A percentile compares a stretch with the other conserved stretches of the same genome.
These are phyloP conservation scores for Herpetotheres cachinnans DNA, from an alignment of 2,113 vertebrate species.

Conservation along the genomic window DNA sequence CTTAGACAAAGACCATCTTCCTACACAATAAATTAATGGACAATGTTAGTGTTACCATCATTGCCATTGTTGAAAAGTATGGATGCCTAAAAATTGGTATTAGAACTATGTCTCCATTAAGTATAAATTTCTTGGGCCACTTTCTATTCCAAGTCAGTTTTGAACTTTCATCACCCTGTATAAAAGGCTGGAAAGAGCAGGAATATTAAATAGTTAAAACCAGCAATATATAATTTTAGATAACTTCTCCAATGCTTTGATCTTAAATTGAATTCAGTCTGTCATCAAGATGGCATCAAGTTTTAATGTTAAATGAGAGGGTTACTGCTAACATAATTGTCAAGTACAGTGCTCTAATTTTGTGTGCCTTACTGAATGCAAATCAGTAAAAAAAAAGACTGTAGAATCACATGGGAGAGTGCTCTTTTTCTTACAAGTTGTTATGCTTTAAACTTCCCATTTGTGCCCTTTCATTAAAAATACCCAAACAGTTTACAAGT, in stretches of 20 bases:
- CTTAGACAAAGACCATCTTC: neutral
- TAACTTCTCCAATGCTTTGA: constrained; percentile 40
- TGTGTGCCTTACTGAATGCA: constrained; percentile 1
- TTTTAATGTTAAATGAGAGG: constrained; percentile 27
- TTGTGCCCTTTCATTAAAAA: neutral
- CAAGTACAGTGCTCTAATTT: neutral
- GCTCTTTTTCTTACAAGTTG: neutral
- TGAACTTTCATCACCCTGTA: neutral
- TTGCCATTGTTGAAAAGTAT: neutral
- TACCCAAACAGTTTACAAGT: neutral
- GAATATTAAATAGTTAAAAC: constrained; percentile 8
- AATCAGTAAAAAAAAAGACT: neutral
- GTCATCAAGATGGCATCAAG: constrained; percentile 25
- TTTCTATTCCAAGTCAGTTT: constrained; percentile 27
- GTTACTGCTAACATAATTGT: neutral
- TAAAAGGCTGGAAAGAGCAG: neutral
- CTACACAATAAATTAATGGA: neutral
- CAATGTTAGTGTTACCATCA: neutral
- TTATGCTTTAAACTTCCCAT: neutral
- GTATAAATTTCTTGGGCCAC: neutral
- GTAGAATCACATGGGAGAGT: neutral
- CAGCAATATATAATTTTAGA: constrained; percentile 20
- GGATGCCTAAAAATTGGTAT: neutral
- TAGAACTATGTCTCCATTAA: neutral
- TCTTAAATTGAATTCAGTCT: constrained; percentile 49